A percentile compares a stretch with the other conserved stretches of the same genome.
phyloP scores from a whole-genome alignment of 2,113 vertebrate species.

The Verasper variegatus region DNA sequence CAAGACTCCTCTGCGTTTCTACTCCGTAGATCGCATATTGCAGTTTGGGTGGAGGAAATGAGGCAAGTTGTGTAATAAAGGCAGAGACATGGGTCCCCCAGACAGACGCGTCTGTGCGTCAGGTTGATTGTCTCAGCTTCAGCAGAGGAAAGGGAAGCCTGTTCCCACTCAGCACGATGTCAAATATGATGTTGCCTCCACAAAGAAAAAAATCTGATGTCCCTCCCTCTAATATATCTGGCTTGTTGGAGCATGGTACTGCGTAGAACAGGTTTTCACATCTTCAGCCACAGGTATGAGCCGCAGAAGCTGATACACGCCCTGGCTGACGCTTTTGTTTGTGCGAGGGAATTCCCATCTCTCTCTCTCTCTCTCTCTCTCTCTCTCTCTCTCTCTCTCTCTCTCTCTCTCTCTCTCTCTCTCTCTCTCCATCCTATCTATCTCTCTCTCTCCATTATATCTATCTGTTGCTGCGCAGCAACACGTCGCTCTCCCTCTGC shows the following conservation, averaged over 20 bases:
- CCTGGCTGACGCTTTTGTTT: conserved; percentile 58
- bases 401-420: conserved; percentile 6
- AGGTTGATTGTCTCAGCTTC: conserved; percentile 4
- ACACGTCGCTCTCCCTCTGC: conserved; percentile 71
- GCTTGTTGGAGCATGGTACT: conserved; percentile 12
- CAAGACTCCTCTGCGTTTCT: conserved; percentile 33
- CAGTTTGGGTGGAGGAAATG: background rate
- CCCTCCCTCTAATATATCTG: conserved; percentile 14
- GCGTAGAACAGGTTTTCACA: conserved; percentile 17
- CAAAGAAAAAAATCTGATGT: conserved; percentile 2
- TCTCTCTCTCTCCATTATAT: conserved; percentile 8
- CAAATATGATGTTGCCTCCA: conserved; percentile 30
- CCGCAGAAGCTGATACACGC: conserved; percentile 49
- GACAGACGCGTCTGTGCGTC: conserved; percentile 31
- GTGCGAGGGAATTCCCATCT: conserved; percentile 73
- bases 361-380: conserved; percentile 11
- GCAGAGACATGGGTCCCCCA: conserved; percentile 27
- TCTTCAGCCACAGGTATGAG: conserved; percentile 28
- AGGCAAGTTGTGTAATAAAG: conserved; percentile 40
- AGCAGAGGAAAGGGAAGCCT: conserved; percentile 28
- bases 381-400: conserved; percentile 19
- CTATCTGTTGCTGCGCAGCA: conserved; percentile 80
- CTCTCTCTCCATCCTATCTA: conserved; percentile 8
- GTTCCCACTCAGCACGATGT: conserved; percentile 37
- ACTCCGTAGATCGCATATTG: conserved; percentile 37